These are phyloP conservation scores for Agriopis leucophaearia DNA, from an alignment of 2,888 invertebrate species.

Conservation along the genomic window DNA sequence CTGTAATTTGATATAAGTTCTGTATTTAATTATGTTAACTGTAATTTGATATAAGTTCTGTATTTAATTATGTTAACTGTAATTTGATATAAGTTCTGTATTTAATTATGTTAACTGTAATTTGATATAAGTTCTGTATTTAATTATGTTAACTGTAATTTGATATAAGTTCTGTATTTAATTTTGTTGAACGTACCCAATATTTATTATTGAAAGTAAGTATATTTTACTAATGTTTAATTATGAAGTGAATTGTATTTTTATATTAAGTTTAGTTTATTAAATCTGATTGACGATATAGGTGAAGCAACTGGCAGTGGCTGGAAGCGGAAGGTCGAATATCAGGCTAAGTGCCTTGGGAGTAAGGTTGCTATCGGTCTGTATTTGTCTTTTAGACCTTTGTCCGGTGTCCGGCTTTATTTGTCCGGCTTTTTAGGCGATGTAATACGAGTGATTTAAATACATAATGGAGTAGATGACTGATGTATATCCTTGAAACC, in stretches of 20 bases:
- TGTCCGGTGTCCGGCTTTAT: too few species aligned
- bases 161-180: conserved; percentile 17
- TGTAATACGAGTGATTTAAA: too few species aligned
- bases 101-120: conserved; percentile 8
- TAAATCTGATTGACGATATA: background rate
- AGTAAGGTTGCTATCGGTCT: too few species aligned
- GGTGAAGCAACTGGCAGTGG: too few species aligned
- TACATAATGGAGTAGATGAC: too few species aligned
- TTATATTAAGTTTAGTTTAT: background rate
- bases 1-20: conserved; percentile 20
- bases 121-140: conserved; percentile 21
- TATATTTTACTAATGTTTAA: conserved; percentile 1
- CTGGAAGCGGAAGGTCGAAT: too few species aligned
- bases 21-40: conserved; percentile 5
- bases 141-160: conserved; percentile 10
- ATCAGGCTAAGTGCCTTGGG: too few species aligned
- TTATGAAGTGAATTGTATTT: conserved; percentile 1
- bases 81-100: conserved; percentile 19
- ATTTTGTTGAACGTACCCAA: conserved; percentile 8
- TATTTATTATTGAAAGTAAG: conserved; percentile 14
- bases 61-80: conserved; percentile 10
- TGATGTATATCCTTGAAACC: too few species aligned
- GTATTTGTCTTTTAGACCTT: too few species aligned
- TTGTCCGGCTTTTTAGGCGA: too few species aligned
- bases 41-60: conserved; percentile 19